These are phyloP conservation scores for Martes martes DNA, from an alignment of 2,113 vertebrate genomes.

Conservation along the genomic window DNA sequence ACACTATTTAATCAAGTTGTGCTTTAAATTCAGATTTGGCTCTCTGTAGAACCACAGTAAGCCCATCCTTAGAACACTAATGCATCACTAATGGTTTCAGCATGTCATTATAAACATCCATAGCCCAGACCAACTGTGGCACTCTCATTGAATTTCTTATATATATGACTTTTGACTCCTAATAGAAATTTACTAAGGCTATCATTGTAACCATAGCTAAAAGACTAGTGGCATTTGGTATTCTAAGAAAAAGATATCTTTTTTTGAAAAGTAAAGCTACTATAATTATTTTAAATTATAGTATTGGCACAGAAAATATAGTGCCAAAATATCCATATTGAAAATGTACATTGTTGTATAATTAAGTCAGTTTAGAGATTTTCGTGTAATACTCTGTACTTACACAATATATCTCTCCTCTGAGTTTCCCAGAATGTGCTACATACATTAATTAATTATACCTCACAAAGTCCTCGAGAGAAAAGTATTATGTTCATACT, in stretches of 20 bases:
- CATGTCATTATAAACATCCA: not conserved
- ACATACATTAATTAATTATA: constrained; percentile 27
- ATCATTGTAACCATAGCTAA: not conserved
- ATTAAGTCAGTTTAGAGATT: constrained; percentile 25
- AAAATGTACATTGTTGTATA: constrained; percentile 9
- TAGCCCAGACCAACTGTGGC: not conserved
- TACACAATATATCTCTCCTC: not conserved
- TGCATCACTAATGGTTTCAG: not conserved
- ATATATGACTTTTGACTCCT: not conserved
- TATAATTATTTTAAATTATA: constrained; percentile 48
- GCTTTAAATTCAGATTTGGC: constrained; percentile 33
- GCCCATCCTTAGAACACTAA: not conserved
- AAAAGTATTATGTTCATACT: not conserved
- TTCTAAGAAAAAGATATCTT: not conserved
- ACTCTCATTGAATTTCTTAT: not conserved
- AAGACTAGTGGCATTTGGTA: not conserved
- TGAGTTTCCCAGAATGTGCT: constrained; percentile 43
- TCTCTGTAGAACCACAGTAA: not conserved
- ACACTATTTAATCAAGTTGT: constrained; percentile 42
- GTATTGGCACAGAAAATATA: not conserved
- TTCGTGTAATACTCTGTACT: not conserved
- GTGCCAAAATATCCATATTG: not conserved
- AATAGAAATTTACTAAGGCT: constrained; percentile 19
- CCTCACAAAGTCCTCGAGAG: not conserved
- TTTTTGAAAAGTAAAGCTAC: not conserved